Base-by-base conservation (phyloP, 2,113 vertebrate species). In the Nothoprocta perdicaria region DNA sequence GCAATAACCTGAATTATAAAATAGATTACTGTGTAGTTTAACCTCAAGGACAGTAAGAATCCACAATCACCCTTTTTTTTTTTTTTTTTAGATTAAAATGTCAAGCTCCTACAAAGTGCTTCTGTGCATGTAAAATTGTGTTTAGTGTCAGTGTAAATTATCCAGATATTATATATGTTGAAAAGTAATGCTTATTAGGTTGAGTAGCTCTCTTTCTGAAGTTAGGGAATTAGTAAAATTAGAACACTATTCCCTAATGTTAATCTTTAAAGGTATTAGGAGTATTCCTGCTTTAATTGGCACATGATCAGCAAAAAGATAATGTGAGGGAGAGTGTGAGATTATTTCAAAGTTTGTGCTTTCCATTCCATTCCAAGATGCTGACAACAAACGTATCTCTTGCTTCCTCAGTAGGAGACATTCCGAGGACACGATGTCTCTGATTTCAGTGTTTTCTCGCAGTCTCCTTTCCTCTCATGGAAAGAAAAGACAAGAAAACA, bases 341-440 rank as follows among this genome's bases (percentile, higher is more conserved):
- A 26, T 1, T 29, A 9, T 23, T 57, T 7, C 1, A 80, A n/a
- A 0, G 4, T 2, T 10, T 27, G 31, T n/a, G 0, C 0, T 48
- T 80, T 52, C 26, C 11, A 1, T 40, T 12, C 33, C 22, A 35
- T 24, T 8, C 26, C 24, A 5, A 3, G 0, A 6, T 23, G 2
- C 1, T 1, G 6, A 23, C 6, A 22, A 55, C 40, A 17, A 63
- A 40, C 0, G 4, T 8, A 5, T 31, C 8, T 55, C 19, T 9
- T 7, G 9, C 8, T 71, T 41, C 8, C 3, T 2, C 24, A 15
- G 5, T 1, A 41, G 10, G 24, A 31, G 48, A 5, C 5, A 26
- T 65, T 76, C 24, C 26, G 5, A 15, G 29, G 33, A 61, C 4
- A 12, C 0, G 0, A 27, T 0, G 0, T 11, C 66, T 9, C 0